Base-by-base conservation (phyloP, 2,888 invertebrate species). In the Fragum whitleyi region DNA sequence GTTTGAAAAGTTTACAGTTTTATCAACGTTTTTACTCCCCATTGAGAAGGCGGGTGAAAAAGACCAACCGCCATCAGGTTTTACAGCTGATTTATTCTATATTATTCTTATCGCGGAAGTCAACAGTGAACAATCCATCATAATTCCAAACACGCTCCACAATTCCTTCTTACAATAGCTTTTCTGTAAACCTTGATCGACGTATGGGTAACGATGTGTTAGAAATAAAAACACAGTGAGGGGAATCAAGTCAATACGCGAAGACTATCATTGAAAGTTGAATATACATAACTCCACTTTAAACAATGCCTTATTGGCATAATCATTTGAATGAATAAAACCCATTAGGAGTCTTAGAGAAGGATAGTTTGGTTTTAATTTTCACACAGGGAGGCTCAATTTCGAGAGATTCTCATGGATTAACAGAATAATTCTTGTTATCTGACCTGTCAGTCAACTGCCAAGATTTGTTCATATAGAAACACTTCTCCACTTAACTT, bases 71-170 rank as follows among this genome's bases (percentile, higher is more conserved):
- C 32, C 32, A 36, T 36, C 32, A 6, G 3, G 32, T 59, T 59
- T 59, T 72, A 78, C 76, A 70, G 61, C 79, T 83, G 76, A 83
- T 83, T 82, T 79, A 69, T 74, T 76, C 77, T 74, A 53, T 74
- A 70, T 76, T 29, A 65, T 65, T 70, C 72, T 83, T 79, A 83
- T 83, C 79, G 69, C 6, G 28, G 36, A 69, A 72, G 77, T 77
- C 77, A 79, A 77, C 75, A 78, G 32, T 32, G 65, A 79, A 72
- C 76, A 70, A 78, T 68, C 39, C 57, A 42, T 73, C 59, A 62
- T 79, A 61, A 62, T 53, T 79, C 47, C 53, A 26, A 76, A 51
- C 80, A 28, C 61, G 36, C 73, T 32, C 61, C 57, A 19, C 39
- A 47, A 28, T 26, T 65, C 71, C 61, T 61, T 73, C 57, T 67